These are phyloP conservation scores for Prionace glauca DNA, from an alignment of 2,797 vertebrate genomes.

Conservation along the genomic window DNA sequence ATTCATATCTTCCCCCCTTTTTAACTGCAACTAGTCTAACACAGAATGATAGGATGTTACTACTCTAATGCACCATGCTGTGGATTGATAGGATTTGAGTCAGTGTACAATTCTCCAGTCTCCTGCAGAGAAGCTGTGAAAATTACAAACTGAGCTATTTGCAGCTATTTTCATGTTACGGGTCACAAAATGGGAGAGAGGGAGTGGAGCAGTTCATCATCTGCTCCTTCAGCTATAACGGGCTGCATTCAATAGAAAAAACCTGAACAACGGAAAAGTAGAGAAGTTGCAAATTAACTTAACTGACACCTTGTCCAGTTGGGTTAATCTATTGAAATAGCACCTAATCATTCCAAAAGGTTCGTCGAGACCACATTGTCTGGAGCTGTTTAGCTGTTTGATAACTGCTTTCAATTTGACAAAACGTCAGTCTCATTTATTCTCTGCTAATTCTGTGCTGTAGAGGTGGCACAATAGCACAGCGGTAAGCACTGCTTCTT, in stretches of 20 bases:
- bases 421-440: neutral
- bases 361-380: neutral
- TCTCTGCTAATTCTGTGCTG: no score
- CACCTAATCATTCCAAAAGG: neutral
- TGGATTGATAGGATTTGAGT: neutral
- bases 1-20: no score
- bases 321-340: neutral
- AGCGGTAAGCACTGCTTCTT: no score
- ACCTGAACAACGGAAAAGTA: neutral
- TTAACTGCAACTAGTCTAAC: neutral
- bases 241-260: neutral
- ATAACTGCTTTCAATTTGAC: neutral
- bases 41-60: neutral
- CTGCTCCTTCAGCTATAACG: neutral
- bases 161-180: neutral
- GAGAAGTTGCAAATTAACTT: neutral
- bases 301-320: neutral
- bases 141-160: neutral
- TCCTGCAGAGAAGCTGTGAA: no score
- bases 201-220: neutral
- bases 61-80: neutral
- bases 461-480: no score
- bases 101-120: neutral
- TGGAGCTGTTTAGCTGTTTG: neutral
- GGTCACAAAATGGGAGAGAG: neutral